Evolutionary conservation across 2,113 vertebrate species (phyloP), one percentile per base, ranked within the genome.

Genomic region (Eulacestoma nigropectus): DNA sequence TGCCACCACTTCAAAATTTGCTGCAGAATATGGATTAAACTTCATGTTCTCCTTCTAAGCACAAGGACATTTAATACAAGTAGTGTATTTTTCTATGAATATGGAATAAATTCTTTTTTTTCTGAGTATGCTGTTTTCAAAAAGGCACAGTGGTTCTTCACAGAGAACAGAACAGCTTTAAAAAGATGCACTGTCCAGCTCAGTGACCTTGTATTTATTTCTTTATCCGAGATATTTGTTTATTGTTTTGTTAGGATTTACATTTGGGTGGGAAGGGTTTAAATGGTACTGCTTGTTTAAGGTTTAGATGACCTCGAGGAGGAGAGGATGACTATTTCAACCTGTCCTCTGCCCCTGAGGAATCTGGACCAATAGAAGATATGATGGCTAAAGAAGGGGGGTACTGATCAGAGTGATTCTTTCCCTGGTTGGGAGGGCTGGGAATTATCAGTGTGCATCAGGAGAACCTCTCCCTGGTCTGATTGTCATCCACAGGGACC

Each of bases 71-170:
- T 93, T 70, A 76, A 82, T 96, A 84, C 42, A 89, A 87, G 33
- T 26, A 49, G 20, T 83, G 59, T 92, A 83, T 96, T 97, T 94
- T 96, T 96, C 88, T 97, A 88, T 76, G 35, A 57, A 75, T 92
- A 76, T 44, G 46, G 57, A 97, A 95, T 96, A 93, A 96, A 95
- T 37, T 25, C 12, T 1, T 75, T 52, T 92, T 94, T 95, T 94
- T 78, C 81, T 90, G 49, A 92, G 50, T 67, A 41, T 3, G 0
- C 30, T 84, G 6, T 96, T 92, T 94, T 52, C 60, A 92, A 56
- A 53, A 79, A 87, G 11, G 53, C 23, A 90, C 9, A 35, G 11
- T 84, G 32, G 16, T 89, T 93, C 76, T 95, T 84, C 23, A 9
- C 10, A 72, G 62, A 84, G 67, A 93, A 46, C 63, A 89, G 30